Conservation (phyloP, 2,797 vertebrate species). For the Danio tinwini region DNA sequence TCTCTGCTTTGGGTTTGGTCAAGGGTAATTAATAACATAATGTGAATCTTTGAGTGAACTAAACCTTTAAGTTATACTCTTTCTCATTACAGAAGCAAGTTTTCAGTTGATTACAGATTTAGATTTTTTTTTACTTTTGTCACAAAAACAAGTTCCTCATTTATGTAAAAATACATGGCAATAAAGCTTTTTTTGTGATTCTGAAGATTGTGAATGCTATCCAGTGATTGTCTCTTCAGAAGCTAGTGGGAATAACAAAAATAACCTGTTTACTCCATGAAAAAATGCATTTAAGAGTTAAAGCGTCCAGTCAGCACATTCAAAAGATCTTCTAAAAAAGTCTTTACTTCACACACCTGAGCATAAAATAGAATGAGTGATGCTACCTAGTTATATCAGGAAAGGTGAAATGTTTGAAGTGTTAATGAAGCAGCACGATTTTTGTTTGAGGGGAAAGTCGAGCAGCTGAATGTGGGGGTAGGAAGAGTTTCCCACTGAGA, state of each 20-base stretch:
- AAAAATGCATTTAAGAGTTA: constrained; percentile 2
- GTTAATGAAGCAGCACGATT: constrained; percentile 62
- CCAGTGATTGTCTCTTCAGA: neutral
- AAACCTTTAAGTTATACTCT: too few relatives aligned
- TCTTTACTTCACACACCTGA: constrained; percentile 39
- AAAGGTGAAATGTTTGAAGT: constrained; percentile 65
- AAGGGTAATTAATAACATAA: too few relatives aligned
- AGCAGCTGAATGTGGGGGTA: constrained; percentile 38
- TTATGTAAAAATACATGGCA: too few relatives aligned
- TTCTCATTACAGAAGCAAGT: too few relatives aligned
- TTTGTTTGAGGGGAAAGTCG: constrained; percentile 49
- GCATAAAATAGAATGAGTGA: constrained; percentile 54
- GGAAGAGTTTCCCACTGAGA: constrained; percentile 56
- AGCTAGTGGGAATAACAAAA: neutral
- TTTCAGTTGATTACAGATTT: too few relatives aligned
- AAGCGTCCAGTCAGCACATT: constrained; percentile 22
- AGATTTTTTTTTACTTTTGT: too few relatives aligned
- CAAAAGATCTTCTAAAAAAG: neutral
- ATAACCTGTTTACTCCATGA: neutral
- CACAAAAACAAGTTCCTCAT: too few relatives aligned
- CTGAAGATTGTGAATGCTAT: too few relatives aligned
- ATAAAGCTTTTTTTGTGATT: too few relatives aligned
- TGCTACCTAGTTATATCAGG: constrained; percentile 27
- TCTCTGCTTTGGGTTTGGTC: too few relatives aligned
- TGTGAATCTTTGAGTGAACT: too few relatives aligned